Evolutionary conservation across 2,113 vertebrate genomes (phyloP), one percentile per base, ranked within the genome.

Genomic region (Cynoglossus semilaevis): DNA sequence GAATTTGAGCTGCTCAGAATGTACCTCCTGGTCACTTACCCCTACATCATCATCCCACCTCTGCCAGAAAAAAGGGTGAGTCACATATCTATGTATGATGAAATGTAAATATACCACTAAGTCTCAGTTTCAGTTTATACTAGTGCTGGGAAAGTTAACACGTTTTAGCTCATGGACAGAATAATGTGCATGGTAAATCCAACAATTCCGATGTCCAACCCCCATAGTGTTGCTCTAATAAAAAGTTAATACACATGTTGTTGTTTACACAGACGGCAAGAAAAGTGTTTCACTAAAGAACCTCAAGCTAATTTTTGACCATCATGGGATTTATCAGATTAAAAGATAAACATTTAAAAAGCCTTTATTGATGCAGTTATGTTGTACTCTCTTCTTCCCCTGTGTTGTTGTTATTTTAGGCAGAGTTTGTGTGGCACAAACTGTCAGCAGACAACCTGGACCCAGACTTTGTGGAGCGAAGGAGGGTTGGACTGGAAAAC

Each of bases 381-480:
- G 5, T 44, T 41, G n/a, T 42, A 12, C 1, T n/a, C 15, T 42
- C 10, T 15, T 49, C 15, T 15, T 51, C 15, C 2, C 11, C 36
- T 50, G 1, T 7, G n/a, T 41, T 63, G 2, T 86, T 61, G 80
- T 36, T 87, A 60, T 68, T 77, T 60, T 36, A 97, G 95, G 95
- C 95, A 57, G 95, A 98, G 88, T 96, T 98, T 74, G 93, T 95
- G 77, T 98, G 95, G 95, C 95, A 98, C 85, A 98, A 97, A 72
- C 85, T 98, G 14, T 93, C 95, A 11, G 94, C 95, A 19, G 95
- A 98, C 86, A 98, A 98, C 68, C 94, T 98, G 78, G 95, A 98
- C 84, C 95, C 95, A 2, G 95, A 98, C 80, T 97, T 98, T 84
- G 95, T 98, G 58, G 95, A 97, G 82, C 89, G 95, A 74, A 86